phyloP scores from a whole-genome alignment of 1,140 invertebrate genomes.

The Zophobas atratus region DNA sequence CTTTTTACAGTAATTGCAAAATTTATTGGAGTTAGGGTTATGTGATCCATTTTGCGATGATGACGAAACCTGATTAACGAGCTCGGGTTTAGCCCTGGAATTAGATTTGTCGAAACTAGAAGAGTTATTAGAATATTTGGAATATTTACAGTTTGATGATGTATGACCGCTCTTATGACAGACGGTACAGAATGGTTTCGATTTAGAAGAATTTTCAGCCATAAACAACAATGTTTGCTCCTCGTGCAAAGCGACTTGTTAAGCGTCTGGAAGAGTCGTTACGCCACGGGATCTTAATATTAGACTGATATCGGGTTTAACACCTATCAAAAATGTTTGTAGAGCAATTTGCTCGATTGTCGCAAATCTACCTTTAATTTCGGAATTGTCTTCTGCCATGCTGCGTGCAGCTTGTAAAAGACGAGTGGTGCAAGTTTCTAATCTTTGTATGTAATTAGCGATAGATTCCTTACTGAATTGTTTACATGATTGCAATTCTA shows the following conservation, averaged over 20 bases:
- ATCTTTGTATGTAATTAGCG: not conserved
- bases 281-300: slow-evolving; percentile 3
- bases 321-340: slow-evolving; percentile 1
- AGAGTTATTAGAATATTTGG: slow-evolving; percentile 12
- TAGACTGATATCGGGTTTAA: slow-evolving; percentile 4
- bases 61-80: not conserved
- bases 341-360: slow-evolving; percentile 2
- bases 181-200: not conserved
- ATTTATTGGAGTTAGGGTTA: not conserved
- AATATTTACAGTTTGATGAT: not conserved
- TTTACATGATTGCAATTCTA: slow-evolving; percentile 17
- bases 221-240: not conserved
- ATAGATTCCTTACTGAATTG: slow-evolving; percentile 9
- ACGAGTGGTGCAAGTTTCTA: slow-evolving; percentile 2
- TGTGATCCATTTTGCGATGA: too few relatives aligned
- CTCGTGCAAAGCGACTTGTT: not conserved
- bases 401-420: slow-evolving; percentile 7
- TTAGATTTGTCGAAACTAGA: not conserved
- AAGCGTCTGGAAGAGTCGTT: not conserved
- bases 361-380: slow-evolving; percentile 17
- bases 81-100: not conserved
- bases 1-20: slow-evolving; percentile 18
- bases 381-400: not conserved
- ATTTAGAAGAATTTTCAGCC: slow-evolving; percentile 3
- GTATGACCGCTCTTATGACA: not conserved